These are phyloP conservation scores for Ophioninae sp. DNA, from an alignment of 2,888 invertebrate genomes.

Conservation along the genomic window DNA sequence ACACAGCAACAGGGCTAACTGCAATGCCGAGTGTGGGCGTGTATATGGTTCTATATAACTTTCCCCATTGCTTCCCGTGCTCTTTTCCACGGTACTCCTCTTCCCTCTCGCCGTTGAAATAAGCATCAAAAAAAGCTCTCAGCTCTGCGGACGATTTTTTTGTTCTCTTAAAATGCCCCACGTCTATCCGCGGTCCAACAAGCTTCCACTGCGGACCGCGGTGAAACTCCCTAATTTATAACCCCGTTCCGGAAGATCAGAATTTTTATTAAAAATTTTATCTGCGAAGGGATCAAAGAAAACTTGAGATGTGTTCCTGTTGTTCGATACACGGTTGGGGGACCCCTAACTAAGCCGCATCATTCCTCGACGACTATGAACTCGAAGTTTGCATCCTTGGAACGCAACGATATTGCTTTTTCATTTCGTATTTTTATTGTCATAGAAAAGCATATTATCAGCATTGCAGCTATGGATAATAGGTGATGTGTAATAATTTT, in stretches of 20 bases:
- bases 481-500: too few relatives aligned
- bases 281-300: background rate
- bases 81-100: conserved; percentile 7
- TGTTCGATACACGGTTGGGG: too few relatives aligned
- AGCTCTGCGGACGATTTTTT: conserved; percentile 8
- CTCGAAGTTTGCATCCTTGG: too few relatives aligned
- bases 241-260: background rate
- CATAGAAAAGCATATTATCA: too few relatives aligned
- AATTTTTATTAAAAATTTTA: background rate
- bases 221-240: background rate
- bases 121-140: conserved; percentile 34
- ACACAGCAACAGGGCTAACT: conserved; percentile 41
- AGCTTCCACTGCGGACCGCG: background rate
- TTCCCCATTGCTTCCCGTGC: conserved; percentile 28
- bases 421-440: too few relatives aligned
- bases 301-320: background rate
- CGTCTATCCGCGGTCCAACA: background rate
- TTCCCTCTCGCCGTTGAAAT: conserved; percentile 34
- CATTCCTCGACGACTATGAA: too few relatives aligned
- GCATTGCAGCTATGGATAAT: too few relatives aligned
- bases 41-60: conserved; percentile 11
- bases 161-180: background rate
- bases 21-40: conserved; percentile 7
- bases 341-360: too few relatives aligned
- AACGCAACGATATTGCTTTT: too few relatives aligned